Conservation (phyloP, 1,140 invertebrate species). For the Harpegnathos saltator region DNA sequence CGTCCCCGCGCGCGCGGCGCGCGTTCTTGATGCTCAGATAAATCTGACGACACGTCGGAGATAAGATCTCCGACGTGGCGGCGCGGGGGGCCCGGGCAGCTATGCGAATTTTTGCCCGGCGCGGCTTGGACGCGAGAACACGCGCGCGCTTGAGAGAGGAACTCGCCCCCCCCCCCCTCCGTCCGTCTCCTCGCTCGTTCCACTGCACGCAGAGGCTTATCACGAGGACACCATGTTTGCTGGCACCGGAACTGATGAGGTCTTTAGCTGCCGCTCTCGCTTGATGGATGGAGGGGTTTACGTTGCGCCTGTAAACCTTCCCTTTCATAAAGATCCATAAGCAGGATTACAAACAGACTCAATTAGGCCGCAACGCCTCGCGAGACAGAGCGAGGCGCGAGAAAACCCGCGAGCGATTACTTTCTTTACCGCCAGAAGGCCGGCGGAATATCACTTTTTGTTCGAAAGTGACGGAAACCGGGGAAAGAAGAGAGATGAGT, state of each 20-base stretch:
- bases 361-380: conserved; percentile 74
- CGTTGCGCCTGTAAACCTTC: conserved; percentile 76
- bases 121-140: conserved; percentile 43
- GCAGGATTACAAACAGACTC: conserved; percentile 78
- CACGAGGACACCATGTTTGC: conserved; percentile 73
- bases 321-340: conserved; percentile 78
- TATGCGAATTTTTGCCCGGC: conserved; percentile 71
- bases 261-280: conserved; percentile 75
- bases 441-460: conserved; percentile 36
- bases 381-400: conserved; percentile 52
- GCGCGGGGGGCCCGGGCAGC: conserved; percentile 20
- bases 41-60: conserved; percentile 69
- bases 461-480: conserved; percentile 43
- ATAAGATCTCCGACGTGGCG: conserved; percentile 64
- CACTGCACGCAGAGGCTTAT: conserved; percentile 67
- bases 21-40: conserved; percentile 74
- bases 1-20: conserved; percentile 33
- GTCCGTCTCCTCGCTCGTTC: conserved; percentile 48
- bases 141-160: conserved; percentile 33
- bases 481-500: conserved; percentile 1
- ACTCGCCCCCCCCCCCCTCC: no score
- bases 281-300: conserved; percentile 79
- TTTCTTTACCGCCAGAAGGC: conserved; percentile 59
- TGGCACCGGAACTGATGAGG: conserved; percentile 77
- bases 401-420: conserved; percentile 67